Percentiles rank a stretch among this genome's conserved stretches.
phyloP scores from a whole-genome alignment of 2,113 vertebrate genomes.

The Sander lucioperca region DNA sequence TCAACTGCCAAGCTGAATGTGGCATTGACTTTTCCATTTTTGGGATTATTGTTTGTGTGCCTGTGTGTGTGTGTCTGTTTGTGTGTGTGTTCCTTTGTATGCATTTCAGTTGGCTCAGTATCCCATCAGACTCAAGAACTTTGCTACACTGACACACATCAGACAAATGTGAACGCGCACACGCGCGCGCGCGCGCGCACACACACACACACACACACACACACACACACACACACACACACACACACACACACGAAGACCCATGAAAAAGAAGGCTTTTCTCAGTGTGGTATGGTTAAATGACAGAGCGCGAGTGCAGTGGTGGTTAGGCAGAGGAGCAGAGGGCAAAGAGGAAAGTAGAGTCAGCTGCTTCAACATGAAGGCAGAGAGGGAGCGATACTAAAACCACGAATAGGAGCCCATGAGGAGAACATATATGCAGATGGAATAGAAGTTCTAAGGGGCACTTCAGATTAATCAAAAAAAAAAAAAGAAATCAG shows the following conservation, averaged over 20 bases:
- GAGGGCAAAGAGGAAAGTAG: constrained; percentile 57
- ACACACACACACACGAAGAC: neutral
- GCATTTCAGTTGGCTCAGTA: constrained; percentile 25
- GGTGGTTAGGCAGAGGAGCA: constrained; percentile 45
- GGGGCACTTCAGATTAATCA: neutral
- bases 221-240: constrained; percentile 20
- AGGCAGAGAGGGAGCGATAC: constrained; percentile 32
- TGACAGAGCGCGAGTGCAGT: constrained; percentile 70
- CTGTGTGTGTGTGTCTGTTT: neutral
- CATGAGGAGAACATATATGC: constrained; percentile 32
- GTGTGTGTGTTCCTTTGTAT: constrained; percentile 7
- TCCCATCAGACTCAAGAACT: constrained; percentile 39
- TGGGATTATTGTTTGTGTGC: neutral
- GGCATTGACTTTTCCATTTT: neutral
- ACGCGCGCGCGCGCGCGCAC: constrained; percentile 8
- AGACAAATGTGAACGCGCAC: constrained; percentile 4
- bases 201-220: constrained; percentile 22
- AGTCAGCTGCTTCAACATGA: constrained; percentile 68
- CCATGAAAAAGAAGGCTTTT: constrained; percentile 62
- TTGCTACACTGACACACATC: constrained; percentile 51
- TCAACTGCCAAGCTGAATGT: neutral
- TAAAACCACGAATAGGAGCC: constrained; percentile 36
- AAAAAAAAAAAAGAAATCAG: neutral
- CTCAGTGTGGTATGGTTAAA: constrained; percentile 67
- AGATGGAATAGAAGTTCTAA: constrained; percentile 8